Base-by-base conservation (phyloP, 2,113 vertebrate species). In the Phoenicopterus ruber region DNA sequence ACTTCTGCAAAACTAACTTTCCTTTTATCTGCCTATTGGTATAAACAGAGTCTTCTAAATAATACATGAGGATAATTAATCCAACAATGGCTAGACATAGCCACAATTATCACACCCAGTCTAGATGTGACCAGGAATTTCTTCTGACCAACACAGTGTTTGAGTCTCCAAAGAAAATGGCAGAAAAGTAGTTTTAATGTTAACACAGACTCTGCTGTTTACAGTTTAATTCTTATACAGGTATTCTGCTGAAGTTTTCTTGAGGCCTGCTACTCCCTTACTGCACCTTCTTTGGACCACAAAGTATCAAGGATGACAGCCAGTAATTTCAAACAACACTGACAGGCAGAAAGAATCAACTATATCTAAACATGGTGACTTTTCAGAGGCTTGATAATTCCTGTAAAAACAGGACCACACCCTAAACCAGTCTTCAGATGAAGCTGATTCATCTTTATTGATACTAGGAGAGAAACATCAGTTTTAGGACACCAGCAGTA, bases 21-120 rank as follows among this genome's bases (percentile, higher is more conserved):
- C 80, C 57, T 93, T 94, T 96, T 92, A 93, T 94, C 69, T 81
- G 59, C 44, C 82, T 40, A 20, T n/a, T 74, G 67, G 38, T 82
- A 93, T 92, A 88, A 96, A 90, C 70, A 90, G 13, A 52, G 34
- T 77, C 54, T 87, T 91, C 55, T 88, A 80, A 94, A 96, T 95
- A 88, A 94, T 83, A 76, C 32, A 95, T 95, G 74, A 73, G 79
- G 66, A 57, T 61, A 86, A 93, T 73, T 67, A 82, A 66, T 63
- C 93, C 67, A 92, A 28, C 54, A 95, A 70, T 62, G 71, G 59
- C 63, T 50, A 92, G 65, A 86, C 65, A 90, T 22, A 81, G 63
- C n/a, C 95, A 90, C 50, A 73, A 40, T 59, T 58, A 77, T 44
- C 67, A 77, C 44, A n/a, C 7, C 17, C 67, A 24, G 13, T n/a